Evolutionary conservation across 2,888 invertebrate species (phyloP), one percentile per base, ranked within the genome.

Genomic region (Phyllotreta cruciferae): DNA sequence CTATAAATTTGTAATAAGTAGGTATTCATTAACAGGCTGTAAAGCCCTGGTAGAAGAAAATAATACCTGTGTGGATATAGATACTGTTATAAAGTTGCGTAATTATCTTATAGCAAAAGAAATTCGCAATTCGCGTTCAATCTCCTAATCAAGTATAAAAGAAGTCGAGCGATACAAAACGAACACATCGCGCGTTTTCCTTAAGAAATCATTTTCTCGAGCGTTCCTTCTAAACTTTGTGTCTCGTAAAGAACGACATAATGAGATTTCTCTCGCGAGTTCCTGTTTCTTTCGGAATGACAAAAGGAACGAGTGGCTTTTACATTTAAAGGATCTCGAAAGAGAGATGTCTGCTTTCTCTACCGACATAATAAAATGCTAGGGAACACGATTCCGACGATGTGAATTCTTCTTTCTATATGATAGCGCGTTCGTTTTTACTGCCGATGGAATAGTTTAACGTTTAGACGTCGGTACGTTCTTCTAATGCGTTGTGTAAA

Each of bases 161-260:
- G 60, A 56, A 60, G 60, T 55, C 60, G 60, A 41, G 56, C 60
- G 24, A 24, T 24, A 24, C 24, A 24, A 60, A 45, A 37, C 56
- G 41, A 41, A 60, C 38, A 53, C 44, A 35, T 45, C 52, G 52
- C 56, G 36, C 44, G 64, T 60, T 42, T 64, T 56, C 57, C 60
- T 24, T 56, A 61, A 64, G 64, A 64, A 64, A 64, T 64, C 60
- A 61, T 24, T 64, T 64, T 56, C 53, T 56, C 45, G 54, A 64
- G 56, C 24, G 24, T 24, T 60, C 61, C 37, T 45, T 52, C 52
- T 60, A 45, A 64, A 64, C 60, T 61, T 64, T 64, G 53, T 64
- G 61, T 64, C 64, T 61, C 47, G 56, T 61, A 64, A 64, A 64
- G 64, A 61, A 64, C 64, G 61, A 64, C 64, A 60, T 64, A 64